Evolutionary conservation across 1,140 invertebrate genomes (phyloP).

Genomic region (Aphaenogaster floridana): DNA sequence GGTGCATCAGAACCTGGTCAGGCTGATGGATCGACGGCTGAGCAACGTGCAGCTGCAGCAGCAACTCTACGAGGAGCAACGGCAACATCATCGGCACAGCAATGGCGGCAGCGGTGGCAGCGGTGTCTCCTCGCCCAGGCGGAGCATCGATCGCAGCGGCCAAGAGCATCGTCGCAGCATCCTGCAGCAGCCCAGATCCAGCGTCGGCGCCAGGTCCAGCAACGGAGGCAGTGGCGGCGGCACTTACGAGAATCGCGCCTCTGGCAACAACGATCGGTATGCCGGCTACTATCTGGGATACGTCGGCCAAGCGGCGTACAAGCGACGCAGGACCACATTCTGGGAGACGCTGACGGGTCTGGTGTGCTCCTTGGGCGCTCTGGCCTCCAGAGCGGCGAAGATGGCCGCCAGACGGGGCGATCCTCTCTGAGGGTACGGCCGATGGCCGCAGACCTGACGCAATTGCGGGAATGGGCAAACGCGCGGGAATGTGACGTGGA

Average conservation of each 20-base stretch:
- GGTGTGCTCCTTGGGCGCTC: slow-evolving; percentile 85
- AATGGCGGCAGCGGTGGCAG: slow-evolving; percentile 41
- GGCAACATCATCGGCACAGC: slow-evolving; percentile 52
- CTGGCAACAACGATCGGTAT: slow-evolving; percentile 65
- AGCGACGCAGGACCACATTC: slow-evolving; percentile 80
- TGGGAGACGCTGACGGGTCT: slow-evolving; percentile 85
- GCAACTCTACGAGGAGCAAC: slow-evolving; percentile 68
- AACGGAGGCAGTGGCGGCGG: slow-evolving; percentile 48
- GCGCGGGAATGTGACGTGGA: slow-evolving; percentile 39
- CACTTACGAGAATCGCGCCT: slow-evolving; percentile 52
- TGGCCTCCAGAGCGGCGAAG: slow-evolving; percentile 85
- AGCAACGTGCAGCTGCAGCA: slow-evolving; percentile 81
- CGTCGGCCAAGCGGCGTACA: slow-evolving; percentile 71
- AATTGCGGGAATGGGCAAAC: neutral
- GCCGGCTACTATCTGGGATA: slow-evolving; percentile 72
- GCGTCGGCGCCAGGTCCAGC: slow-evolving; percentile 57
- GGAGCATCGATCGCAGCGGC: slow-evolving; percentile 62
- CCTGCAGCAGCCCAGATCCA: slow-evolving; percentile 79
- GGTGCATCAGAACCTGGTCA: slow-evolving; percentile 81
- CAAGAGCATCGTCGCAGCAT: slow-evolving; percentile 70
- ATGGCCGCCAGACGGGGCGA: slow-evolving; percentile 82
- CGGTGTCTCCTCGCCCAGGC: slow-evolving; percentile 69
- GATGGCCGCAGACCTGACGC: neutral
- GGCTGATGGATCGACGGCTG: slow-evolving; percentile 82
- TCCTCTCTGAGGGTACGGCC: slow-evolving; percentile 76